Base-by-base conservation (phyloP, 2,113 vertebrate genomes). In the Cochlearius cochlearius region DNA sequence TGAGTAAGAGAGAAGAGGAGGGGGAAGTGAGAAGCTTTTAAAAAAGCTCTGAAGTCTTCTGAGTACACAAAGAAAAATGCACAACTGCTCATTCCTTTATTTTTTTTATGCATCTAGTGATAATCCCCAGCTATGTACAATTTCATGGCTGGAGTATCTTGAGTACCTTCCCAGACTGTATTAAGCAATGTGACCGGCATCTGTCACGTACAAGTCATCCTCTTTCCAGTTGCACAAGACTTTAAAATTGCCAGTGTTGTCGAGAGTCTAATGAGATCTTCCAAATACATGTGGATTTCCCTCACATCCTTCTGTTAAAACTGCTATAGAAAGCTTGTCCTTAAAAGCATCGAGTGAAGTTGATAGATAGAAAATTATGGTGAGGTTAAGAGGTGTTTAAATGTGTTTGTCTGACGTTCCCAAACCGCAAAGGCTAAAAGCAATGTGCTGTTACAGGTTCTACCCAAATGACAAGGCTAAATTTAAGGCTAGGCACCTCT, bases 21-120 rank as follows among this genome's bases (percentile, higher is more conserved):
- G 63, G 62, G 75, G 86, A 97, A 95, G 83, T 80, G 94, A 93
- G 58, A 52, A 90, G n/a, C n/a, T 88, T 94, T 73, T 73, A 8
- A 27, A 80, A 86, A 92, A 56, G 22, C 45, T 76, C 82, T 86
- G 17, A 76, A 73, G 10, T 88, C 76, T 94, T 91, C 71, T 66
- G 86, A 84, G n/a, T 55, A 23, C 19, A 23, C 29, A 17, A 26
- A 88, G 39, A 84, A 93, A 87, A 79, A 88, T 25, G 32, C 83
- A 19, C 36, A 86, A 73, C 55, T 73, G 38, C n/a, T 73, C 23
- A 7, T 78, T 79, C 12, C 7, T 63, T 43, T 36, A 8, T n/a
- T 63, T 63, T 55, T 36, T 66, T 4, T 15, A 39, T 36, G 41
- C 12, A 56, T n/a, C 41, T 59, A 64, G 14, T 82, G 67, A 49